Conservation (phyloP, 2,113 vertebrate genomes). For the Nesogale talazaci region DNA sequence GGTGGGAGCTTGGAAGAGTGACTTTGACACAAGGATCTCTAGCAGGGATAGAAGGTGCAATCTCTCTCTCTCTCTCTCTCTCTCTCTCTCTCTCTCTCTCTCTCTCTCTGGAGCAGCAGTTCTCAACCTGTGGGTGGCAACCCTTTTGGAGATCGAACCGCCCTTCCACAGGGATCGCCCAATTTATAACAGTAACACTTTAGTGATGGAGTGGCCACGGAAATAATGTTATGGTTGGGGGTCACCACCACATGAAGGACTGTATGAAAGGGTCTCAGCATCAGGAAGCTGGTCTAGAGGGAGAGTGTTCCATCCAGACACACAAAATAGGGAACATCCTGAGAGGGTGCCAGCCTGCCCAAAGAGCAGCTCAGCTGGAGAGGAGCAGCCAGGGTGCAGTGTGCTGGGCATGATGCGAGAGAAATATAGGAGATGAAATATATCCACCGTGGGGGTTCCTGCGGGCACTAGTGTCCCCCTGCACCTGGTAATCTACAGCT, state of each 20-base stretch:
- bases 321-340: neutral
- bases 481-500: accelerated
- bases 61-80: too few species aligned
- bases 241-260: too few species aligned
- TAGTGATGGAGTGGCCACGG: too few species aligned
- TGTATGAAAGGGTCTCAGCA: too few species aligned
- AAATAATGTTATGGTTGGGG: too few species aligned
- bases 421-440: neutral
- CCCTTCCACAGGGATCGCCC: too few species aligned
- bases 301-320: neutral
- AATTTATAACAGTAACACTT: too few species aligned
- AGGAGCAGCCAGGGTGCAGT: neutral
- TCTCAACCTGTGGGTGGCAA: too few species aligned
- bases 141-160: too few species aligned
- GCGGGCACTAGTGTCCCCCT: accelerated
- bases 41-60: neutral
- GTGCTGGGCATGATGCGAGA: neutral
- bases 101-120: too few species aligned
- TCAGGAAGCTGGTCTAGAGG: neutral
- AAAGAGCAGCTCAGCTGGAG: too few species aligned
- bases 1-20: neutral
- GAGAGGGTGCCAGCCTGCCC: neutral
- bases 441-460: neutral
- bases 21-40: neutral
- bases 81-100: too few species aligned